These are phyloP conservation scores for Narcine bancroftii DNA, from an alignment of 2,113 vertebrate genomes.

Conservation along the genomic window DNA sequence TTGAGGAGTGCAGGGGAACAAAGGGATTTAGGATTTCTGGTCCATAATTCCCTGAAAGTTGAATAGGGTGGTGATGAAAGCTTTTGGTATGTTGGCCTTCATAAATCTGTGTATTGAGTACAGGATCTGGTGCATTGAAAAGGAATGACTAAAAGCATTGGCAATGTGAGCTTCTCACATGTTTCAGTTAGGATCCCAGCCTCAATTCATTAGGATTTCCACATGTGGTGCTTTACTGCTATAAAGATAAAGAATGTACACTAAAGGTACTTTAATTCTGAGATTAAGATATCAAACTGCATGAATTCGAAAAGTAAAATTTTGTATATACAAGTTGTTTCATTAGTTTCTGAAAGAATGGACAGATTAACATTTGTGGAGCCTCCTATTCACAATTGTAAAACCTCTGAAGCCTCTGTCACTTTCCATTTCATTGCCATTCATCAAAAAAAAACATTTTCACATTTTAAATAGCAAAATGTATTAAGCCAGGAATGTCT, in stretches of 20 bases:
- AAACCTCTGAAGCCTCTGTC: neutral
- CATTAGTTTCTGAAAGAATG: neutral
- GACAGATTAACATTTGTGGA: neutral
- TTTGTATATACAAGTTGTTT: neutral
- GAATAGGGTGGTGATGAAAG: no score
- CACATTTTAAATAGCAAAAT: no score
- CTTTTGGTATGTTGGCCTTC: no score
- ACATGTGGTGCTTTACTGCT: neutral
- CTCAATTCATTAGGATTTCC: neutral
- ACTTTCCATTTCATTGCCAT: neutral
- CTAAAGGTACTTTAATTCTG: neutral
- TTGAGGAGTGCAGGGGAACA: no score
- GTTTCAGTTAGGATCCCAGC: neutral
- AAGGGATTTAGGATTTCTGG: no score
- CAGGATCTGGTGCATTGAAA: neutral
- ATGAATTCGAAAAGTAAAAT: slow-evolving; percentile 3
- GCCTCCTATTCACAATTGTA: neutral
- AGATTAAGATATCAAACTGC: neutral
- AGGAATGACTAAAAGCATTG: neutral
- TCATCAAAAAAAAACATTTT: neutral
- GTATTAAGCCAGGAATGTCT: neutral
- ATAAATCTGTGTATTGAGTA: no score
- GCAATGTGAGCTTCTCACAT: neutral
- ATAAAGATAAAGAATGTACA: neutral
- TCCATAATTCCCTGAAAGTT: no score